Percentiles rank a stretch among this genome's conserved stretches.
phyloP scores from a whole-genome alignment of 2,113 vertebrate genomes.

The Cephalopterus ornatus region DNA sequence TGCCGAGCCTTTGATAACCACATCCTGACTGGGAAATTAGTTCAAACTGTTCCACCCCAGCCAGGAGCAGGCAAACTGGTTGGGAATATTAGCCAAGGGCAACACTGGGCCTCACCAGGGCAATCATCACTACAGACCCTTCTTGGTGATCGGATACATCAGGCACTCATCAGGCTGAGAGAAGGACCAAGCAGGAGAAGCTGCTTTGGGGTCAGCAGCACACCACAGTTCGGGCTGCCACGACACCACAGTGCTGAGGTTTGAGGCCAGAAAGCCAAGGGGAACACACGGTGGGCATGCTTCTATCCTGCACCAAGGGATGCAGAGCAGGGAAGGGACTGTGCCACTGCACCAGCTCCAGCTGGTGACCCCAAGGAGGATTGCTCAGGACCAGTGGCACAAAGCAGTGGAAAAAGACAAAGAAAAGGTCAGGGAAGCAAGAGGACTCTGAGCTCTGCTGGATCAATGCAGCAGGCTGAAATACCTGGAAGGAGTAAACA shows the following conservation, averaged over 20 bases:
- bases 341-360: accelerated
- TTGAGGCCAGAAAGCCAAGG: neutral
- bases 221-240: neutral
- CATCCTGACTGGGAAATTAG: neutral
- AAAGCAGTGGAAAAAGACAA: neutral
- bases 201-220: neutral
- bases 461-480: neutral
- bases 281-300: accelerated
- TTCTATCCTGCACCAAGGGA: neutral
- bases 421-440: neutral
- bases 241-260: accelerated
- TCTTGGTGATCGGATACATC: accelerated
- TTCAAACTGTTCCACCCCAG: neutral
- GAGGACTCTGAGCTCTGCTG: neutral
- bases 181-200: neutral
- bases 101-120: accelerated
- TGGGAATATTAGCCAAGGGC: neutral
- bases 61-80: neutral
- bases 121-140: accelerated
- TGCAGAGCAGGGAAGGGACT: neutral
- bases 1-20: neutral
- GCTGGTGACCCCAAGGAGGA: neutral
- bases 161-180: neutral
- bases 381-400: accelerated
- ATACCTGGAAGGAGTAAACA: neutral